These are phyloP conservation scores for Orchesella flavescens DNA, from an alignment of 2,888 invertebrate genomes.

Conservation along the genomic window DNA sequence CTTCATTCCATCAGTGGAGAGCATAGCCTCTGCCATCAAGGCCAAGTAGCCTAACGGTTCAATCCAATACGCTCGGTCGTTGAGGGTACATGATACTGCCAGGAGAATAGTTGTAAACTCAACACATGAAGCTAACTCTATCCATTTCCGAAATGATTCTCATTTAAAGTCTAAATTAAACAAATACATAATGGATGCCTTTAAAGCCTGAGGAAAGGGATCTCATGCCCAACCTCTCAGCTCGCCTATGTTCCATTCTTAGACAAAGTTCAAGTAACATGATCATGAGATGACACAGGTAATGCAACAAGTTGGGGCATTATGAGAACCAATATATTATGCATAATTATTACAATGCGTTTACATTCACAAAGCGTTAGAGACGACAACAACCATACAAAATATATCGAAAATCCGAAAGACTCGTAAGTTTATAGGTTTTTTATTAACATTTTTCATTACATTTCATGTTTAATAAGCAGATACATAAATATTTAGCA, in stretches of 20 bases:
- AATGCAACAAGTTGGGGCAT: conserved; percentile 50
- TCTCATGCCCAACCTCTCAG: background rate
- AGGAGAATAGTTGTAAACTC: conserved; percentile 50
- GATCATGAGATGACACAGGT: conserved; percentile 60
- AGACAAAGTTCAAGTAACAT: conserved; percentile 63
- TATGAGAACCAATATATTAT: conserved; percentile 65
- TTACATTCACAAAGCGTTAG: no score
- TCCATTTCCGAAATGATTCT: conserved; percentile 67
- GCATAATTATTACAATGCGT: no score
- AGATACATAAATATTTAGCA: no score
- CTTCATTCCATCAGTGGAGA: conserved; percentile 67
- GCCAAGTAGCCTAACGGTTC: conserved; percentile 58
- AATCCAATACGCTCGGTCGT: conserved; percentile 6
- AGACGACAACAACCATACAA: conserved; percentile 87
- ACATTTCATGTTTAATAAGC: no score
- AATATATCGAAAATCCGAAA: conserved; percentile 98
- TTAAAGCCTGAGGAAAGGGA: no score
- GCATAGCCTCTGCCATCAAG: conserved; percentile 49
- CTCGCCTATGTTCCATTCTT: conserved; percentile 31
- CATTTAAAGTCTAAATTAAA: conserved; percentile 51
- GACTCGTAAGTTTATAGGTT: conserved; percentile 83
- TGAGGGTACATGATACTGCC: conserved; percentile 16
- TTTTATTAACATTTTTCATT: no score
- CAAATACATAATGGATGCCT: no score
- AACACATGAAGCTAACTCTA: conserved; percentile 58